Conservation (phyloP, 2,113 vertebrate genomes). For the Brachyhypopomus gauderio region DNA sequence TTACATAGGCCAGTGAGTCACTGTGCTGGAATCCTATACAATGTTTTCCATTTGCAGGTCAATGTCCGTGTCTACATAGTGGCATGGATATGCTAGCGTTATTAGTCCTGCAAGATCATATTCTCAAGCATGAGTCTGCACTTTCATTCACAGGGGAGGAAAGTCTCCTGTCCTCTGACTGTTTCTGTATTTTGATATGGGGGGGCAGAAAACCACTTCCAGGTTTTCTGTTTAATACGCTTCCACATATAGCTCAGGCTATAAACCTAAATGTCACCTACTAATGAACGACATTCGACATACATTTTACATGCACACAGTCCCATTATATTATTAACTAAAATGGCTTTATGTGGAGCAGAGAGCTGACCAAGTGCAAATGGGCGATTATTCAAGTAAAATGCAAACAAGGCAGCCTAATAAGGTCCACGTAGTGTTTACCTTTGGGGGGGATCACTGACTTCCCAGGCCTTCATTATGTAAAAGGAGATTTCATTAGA, state of each 20-base stretch:
- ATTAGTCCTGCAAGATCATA: constrained; percentile 41
- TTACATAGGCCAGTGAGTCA: constrained; percentile 76
- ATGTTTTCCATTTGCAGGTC: constrained; percentile 72
- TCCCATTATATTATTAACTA: constrained; percentile 38
- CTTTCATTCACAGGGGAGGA: constrained; percentile 20
- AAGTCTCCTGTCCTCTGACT: neutral
- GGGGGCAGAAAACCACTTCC: neutral
- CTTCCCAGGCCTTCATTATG: constrained; percentile 45
- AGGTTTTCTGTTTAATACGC: neutral
- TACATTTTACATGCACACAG: neutral
- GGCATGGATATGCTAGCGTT: constrained; percentile 44
- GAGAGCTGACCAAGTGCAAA: constrained; percentile 48
- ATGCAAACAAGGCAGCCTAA: constrained; percentile 48
- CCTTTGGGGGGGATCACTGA: constrained; percentile 40
- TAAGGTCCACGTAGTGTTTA: constrained; percentile 46
- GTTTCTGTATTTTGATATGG: constrained; percentile 15
- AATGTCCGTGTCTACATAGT: constrained; percentile 54
- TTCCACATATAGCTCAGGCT: neutral
- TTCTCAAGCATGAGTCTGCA: constrained; percentile 34
- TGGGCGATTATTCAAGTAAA: constrained; percentile 46
- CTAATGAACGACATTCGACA: neutral
- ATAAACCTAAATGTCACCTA: neutral
- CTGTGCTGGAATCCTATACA: constrained; percentile 71
- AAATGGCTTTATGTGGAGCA: constrained; percentile 49
- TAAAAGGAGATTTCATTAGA: constrained; percentile 43